phyloP scores from a whole-genome alignment of 2,113 vertebrate genomes.

The Actenoides lindsayi region DNA sequence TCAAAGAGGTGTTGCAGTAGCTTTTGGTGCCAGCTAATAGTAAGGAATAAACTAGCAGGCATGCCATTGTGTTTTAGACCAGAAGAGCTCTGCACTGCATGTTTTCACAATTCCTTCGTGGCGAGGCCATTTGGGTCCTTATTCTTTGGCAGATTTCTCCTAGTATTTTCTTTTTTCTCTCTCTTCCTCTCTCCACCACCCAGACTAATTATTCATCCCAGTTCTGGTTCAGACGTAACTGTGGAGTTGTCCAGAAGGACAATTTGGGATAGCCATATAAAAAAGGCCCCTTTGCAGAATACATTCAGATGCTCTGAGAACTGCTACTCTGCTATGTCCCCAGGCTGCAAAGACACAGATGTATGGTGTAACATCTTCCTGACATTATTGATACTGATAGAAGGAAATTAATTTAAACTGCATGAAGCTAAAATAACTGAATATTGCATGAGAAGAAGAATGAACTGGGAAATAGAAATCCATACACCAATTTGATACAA shows the following conservation, averaged over 20 bases:
- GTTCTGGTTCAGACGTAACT: neutral
- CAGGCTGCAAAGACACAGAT: neutral
- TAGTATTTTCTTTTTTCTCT: neutral
- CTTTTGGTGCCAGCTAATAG: neutral
- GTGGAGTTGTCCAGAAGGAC: neutral
- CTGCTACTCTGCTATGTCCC: neutral
- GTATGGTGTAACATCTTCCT: neutral
- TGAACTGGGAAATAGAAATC: neutral
- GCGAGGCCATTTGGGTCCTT: neutral
- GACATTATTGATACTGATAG: constrained; percentile 5
- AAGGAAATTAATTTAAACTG: constrained; percentile 18
- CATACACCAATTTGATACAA: neutral
- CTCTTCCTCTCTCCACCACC: neutral
- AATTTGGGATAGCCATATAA: neutral
- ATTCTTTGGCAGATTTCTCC: neutral
- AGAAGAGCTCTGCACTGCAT: neutral
- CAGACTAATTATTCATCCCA: neutral
- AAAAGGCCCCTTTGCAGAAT: neutral
- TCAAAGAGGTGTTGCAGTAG: neutral
- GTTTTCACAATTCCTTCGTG: neutral
- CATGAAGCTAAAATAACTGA: neutral
- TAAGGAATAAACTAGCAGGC: neutral
- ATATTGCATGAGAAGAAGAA: constrained; percentile 6
- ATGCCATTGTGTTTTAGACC: neutral
- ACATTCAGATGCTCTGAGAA: neutral